Evolutionary conservation across 1,140 invertebrate species (phyloP).

Genomic region (Drosophila sturtevanti): DNA sequence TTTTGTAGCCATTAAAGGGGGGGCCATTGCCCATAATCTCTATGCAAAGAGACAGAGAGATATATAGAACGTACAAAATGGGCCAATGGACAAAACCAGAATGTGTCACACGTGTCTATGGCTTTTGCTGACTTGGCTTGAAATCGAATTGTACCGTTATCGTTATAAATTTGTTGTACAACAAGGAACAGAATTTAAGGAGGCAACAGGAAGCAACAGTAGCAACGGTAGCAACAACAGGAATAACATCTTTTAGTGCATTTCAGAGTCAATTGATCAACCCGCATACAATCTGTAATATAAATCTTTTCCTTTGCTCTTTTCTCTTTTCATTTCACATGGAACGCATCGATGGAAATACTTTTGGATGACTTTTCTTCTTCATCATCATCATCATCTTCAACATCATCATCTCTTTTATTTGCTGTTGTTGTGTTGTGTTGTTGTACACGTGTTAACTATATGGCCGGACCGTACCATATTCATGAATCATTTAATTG

Average conservation of each 20-base stretch:
- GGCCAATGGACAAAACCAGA: neutral
- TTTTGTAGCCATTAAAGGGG: constrained; percentile 27
- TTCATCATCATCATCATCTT: neutral
- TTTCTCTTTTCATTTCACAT: constrained; percentile 19
- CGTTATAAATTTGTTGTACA: constrained; percentile 24
- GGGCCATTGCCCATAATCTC: constrained; percentile 35
- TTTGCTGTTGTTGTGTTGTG: no score
- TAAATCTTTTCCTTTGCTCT: constrained; percentile 7
- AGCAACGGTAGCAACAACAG: constrained; percentile 25
- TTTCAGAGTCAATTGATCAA: constrained; percentile 1
- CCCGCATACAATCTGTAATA: constrained; percentile 5
- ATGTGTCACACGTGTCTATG: constrained; percentile 47
- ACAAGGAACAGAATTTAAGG: neutral
- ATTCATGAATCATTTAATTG: constrained; percentile 77
- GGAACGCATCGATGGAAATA: constrained; percentile 1
- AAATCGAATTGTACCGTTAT: constrained; percentile 2
- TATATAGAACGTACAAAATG: neutral
- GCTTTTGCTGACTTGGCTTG: constrained; percentile 46
- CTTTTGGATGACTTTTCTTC: constrained; percentile 23
- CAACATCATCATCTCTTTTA: no score
- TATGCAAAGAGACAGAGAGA: constrained; percentile 39
- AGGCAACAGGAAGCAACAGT: constrained; percentile 9
- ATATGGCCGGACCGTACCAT: constrained; percentile 65
- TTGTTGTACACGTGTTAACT: constrained; percentile 69
- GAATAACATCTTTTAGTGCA: neutral